Evolutionary conservation across 1,140 invertebrate genomes (phyloP).

Genomic region (Phenacoccus solenopsis): DNA sequence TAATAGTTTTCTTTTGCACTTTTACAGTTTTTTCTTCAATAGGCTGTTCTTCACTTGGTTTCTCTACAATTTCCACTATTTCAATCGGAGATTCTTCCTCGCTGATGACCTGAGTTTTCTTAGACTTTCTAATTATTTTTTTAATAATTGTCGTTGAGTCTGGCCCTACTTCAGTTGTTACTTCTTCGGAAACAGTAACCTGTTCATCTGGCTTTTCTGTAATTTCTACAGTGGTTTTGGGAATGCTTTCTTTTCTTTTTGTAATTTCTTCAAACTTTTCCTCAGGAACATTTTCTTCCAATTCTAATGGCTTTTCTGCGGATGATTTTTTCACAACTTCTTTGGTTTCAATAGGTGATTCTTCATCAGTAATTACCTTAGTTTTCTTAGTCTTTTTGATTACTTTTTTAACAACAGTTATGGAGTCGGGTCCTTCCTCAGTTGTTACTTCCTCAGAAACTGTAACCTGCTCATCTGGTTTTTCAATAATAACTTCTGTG

Average conservation of each 20-base stretch:
- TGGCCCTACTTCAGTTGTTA: neutral
- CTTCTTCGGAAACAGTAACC: constrained; percentile 22
- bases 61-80: constrained; percentile 28
- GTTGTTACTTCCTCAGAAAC: neutral
- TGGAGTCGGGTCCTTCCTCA: neutral
- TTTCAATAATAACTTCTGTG: neutral
- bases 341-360: constrained; percentile 30
- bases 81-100: neutral
- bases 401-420: constrained; percentile 20
- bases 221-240: neutral
- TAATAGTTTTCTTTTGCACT: constrained; percentile 29
- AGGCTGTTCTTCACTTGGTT: constrained; percentile 35
- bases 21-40: constrained; percentile 21
- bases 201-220: constrained; percentile 23
- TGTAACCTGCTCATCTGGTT: neutral
- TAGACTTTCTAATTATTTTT: neutral
- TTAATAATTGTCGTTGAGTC: neutral
- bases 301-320: constrained; percentile 5
- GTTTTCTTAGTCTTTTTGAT: constrained; percentile 17
- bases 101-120: neutral
- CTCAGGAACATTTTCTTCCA: constrained; percentile 9
- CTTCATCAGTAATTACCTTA: neutral
- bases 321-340: constrained; percentile 31
- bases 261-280: neutral
- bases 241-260: neutral